A percentile compares a stretch with the other conserved stretches of the same genome.
Conservation (phyloP, 2,888 invertebrate genomes). For the Cheilosia pagana region DNA sequence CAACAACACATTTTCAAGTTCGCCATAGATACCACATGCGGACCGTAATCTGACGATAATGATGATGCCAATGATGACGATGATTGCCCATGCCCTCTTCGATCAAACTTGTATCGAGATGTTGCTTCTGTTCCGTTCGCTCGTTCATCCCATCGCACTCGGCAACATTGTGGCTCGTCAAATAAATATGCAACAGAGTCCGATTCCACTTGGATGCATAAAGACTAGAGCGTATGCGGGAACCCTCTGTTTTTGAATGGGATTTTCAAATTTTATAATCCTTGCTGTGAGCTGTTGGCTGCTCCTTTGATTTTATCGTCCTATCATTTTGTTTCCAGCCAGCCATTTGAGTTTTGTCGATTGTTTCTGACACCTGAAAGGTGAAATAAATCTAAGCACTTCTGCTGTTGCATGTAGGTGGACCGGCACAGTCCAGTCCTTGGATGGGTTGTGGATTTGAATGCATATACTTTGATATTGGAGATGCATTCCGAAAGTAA, state of each 20-base stretch:
- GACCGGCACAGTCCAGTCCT: neutral
- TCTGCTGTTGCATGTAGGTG: neutral
- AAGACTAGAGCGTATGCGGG: conserved; percentile 11
- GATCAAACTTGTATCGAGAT: conserved; percentile 22
- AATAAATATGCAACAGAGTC: conserved; percentile 55
- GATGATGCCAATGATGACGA: conserved; percentile 57
- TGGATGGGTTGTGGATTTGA: conserved; percentile 5
- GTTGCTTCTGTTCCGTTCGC: neutral
- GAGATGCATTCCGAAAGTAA: conserved; percentile 22
- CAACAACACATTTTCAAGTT: conserved; percentile 8
- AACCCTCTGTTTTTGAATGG: conserved; percentile 38
- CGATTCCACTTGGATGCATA: conserved; percentile 64
- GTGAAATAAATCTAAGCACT: conserved; percentile 55
- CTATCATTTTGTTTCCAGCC: conserved; percentile 47
- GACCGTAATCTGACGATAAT: conserved; percentile 49
- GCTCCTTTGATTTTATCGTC: conserved; percentile 51
- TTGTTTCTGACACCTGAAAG: conserved; percentile 67
- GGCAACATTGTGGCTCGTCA: conserved; percentile 23
- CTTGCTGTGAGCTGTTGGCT: neutral
- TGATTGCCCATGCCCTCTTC: conserved; percentile 24
- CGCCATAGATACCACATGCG: neutral
- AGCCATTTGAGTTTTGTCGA: conserved; percentile 48
- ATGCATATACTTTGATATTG: conserved; percentile 11
- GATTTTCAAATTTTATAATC: conserved; percentile 49
- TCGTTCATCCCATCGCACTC: neutral